Evolutionary conservation across 2,113 vertebrate species (phyloP).

Genomic region (Erythrolamprus reginae): DNA sequence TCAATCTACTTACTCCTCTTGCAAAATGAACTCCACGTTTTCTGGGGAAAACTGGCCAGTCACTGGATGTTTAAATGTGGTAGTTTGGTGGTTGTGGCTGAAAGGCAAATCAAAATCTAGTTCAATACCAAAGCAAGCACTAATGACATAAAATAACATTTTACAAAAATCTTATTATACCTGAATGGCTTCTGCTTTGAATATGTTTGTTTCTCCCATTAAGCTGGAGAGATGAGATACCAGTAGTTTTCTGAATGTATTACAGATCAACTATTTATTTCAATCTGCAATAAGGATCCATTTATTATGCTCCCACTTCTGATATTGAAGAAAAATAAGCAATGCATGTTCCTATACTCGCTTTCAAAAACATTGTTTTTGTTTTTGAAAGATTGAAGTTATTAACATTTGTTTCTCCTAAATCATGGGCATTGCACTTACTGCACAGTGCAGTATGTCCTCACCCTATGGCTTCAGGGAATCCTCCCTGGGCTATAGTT

Average conservation of each 20-base stretch:
- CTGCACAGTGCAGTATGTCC: not conserved
- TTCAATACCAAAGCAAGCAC: slow-evolving; percentile 29
- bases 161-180: not conserved
- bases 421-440: not conserved
- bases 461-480: not conserved
- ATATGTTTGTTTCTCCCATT: slow-evolving; percentile 5
- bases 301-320: slow-evolving; percentile 4
- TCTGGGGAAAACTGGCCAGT: slow-evolving; percentile 93
- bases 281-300: slow-evolving; percentile 4
- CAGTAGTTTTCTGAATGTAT: slow-evolving; percentile 37
- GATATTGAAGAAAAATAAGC: not conserved
- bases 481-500: not conserved
- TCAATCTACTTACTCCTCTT: slow-evolving; percentile 86
- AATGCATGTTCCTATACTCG: not conserved
- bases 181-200: not conserved
- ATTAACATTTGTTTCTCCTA: not conserved
- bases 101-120: slow-evolving; percentile 44
- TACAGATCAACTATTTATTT: not conserved
- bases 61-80: slow-evolving; percentile 92
- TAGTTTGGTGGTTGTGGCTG: slow-evolving; percentile 92
- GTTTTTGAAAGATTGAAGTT: not conserved
- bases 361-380: not conserved
- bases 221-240: slow-evolving; percentile 26
- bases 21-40: slow-evolving; percentile 91
- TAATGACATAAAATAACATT: slow-evolving; percentile 9